Evolutionary conservation across 1,140 invertebrate species (phyloP).

Genomic region (Coptotermes formosanus): DNA sequence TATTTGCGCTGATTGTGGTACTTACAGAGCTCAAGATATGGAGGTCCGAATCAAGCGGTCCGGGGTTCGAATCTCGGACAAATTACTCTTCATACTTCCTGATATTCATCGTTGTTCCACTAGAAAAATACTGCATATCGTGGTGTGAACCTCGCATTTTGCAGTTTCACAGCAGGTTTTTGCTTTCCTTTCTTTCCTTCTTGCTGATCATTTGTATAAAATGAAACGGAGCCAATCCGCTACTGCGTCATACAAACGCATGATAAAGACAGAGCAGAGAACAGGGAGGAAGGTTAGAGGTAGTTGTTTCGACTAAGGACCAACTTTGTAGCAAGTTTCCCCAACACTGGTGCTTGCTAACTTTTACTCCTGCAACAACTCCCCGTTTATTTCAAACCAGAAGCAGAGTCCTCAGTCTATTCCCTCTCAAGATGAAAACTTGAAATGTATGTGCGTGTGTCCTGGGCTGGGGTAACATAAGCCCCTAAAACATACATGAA

Average conservation of each 20-base stretch:
- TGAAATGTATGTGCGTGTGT: neutral
- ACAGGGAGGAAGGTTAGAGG: neutral
- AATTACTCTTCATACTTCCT: no score
- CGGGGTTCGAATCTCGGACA: no score
- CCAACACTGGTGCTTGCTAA: conserved; percentile 14
- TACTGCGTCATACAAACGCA: neutral
- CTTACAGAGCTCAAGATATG: no score
- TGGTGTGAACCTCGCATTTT: no score
- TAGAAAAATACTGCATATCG: no score
- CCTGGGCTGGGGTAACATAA: neutral
- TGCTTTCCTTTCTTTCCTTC: no score
- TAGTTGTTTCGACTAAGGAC: neutral
- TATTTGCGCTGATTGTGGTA: no score
- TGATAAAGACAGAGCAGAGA: neutral
- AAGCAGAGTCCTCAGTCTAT: neutral
- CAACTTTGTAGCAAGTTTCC: neutral
- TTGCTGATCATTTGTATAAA: no score
- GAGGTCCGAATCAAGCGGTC: no score
- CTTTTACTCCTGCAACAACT: neutral
- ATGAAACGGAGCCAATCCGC: neutral
- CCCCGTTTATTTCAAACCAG: neutral
- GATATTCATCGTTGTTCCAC: no score
- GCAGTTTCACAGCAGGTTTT: no score
- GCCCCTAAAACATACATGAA: neutral
- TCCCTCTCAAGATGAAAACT: neutral